Evolutionary conservation across 2,113 vertebrate species (phyloP).

Genomic region (Phoenicopterus ruber): DNA sequence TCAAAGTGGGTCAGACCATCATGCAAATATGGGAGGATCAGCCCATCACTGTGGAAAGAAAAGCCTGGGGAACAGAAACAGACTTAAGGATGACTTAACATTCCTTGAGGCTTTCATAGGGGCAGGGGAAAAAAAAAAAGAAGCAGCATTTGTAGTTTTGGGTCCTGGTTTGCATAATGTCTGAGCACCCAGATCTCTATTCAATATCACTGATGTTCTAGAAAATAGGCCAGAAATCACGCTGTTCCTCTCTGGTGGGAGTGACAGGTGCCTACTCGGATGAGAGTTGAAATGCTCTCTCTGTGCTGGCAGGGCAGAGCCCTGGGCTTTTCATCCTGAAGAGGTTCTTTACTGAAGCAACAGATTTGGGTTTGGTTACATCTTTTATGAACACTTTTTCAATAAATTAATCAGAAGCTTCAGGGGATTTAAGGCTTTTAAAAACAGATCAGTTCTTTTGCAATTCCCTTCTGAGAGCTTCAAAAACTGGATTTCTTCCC

Average conservation of each 20-base stretch:
- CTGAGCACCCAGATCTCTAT: neutral
- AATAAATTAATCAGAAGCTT: slow-evolving; percentile 62
- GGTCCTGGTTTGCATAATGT: neutral
- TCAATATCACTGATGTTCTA: neutral
- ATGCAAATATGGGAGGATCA: neutral
- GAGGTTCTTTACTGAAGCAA: neutral
- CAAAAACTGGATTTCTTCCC: slow-evolving; percentile 19
- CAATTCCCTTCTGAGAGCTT: slow-evolving; percentile 23
- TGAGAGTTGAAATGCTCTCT: slow-evolving; percentile 9
- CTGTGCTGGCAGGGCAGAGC: neutral
- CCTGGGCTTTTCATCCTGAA: slow-evolving; percentile 2
- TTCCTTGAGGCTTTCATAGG: slow-evolving; percentile 6
- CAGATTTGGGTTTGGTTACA: slow-evolving; percentile 16
- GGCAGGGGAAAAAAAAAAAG: neutral
- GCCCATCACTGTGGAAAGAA: neutral
- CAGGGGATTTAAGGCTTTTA: slow-evolving; percentile 11
- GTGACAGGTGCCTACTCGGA: neutral
- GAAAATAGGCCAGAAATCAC: slow-evolving; percentile 47
- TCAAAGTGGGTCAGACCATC: slow-evolving; percentile 34
- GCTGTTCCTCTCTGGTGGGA: neutral
- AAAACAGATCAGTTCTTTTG: slow-evolving; percentile 17
- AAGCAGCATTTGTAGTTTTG: neutral
- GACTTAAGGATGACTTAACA: neutral
- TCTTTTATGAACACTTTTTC: slow-evolving; percentile 45
- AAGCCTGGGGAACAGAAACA: slow-evolving; percentile 29